Base-by-base conservation (phyloP, 2,888 invertebrate species). In the Drosophila cognata region DNA sequence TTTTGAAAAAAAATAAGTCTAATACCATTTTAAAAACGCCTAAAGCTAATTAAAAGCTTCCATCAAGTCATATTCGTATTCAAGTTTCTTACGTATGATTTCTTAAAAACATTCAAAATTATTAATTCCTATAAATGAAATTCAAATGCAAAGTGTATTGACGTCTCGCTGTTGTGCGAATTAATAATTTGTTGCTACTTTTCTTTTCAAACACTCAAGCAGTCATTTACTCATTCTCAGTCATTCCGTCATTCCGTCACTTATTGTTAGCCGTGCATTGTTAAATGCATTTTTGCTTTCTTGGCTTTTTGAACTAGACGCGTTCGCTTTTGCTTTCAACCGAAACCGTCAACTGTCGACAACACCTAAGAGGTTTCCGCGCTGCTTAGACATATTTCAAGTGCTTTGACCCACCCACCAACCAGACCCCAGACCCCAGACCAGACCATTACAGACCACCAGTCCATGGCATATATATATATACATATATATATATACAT, bases 321-420 rank as follows among this genome's bases (percentile, higher is more conserved):
- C 29, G 57, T n/a, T 51, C 64, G 74, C 71, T 66, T 73, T 74
- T 63, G 71, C 74, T 78, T 76, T 74, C 80, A 74, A 72, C 65
- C 63, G 62, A 71, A 75, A 74, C 62, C 79, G 76, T 74, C 73
- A 77, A 77, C 68, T 38, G 79, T 70, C 69, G 70, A 70, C 66
- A 69, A 79, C 79, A 79, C 81, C 77, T 80, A 77, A 81, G 77
- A 80, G 77, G 77, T 80, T 81, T 81, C 77, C 59, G 60, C 58
- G 63, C 41, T 51, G 67, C 79, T 75, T 69, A 64, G 67, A 66
- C 57, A 71, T 67, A 66, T 66, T 69, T 80, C 73, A 76, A 79
- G 80, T 72, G 71, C 70, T 76, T 79, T 72, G 71, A 72, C 79
- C 71, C 79, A 78, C 79, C 79, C 79, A 68, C 74, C 67, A 60